Percentiles rank a stretch among this genome's conserved stretches.
phyloP scores from a whole-genome alignment of 2,888 invertebrate species.

The Pasiphila rectangulata region DNA sequence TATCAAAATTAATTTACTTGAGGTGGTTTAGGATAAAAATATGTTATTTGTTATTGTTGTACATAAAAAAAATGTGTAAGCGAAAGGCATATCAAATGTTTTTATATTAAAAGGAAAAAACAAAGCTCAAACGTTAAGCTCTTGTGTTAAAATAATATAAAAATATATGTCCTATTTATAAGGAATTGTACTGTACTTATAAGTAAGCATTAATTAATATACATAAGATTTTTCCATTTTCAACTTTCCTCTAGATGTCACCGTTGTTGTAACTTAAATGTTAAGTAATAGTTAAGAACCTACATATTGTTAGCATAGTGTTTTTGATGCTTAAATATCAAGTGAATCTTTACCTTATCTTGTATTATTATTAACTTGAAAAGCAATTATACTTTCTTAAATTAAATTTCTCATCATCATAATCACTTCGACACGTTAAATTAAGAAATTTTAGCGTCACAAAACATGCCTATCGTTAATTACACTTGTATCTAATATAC shows the following conservation, averaged over 20 bases:
- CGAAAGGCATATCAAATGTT: conserved; percentile 64
- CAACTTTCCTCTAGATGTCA: conserved; percentile 29
- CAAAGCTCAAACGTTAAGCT: conserved; percentile 59
- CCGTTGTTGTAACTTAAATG: conserved; percentile 29
- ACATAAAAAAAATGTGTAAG: conserved; percentile 48
- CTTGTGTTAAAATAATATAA: conserved; percentile 45
- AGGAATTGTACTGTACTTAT: conserved; percentile 23
- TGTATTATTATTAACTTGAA: conserved; percentile 31
- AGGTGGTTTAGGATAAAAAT: conserved; percentile 19
- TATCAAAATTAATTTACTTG: conserved; percentile 15
- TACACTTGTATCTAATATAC: conserved; percentile 58
- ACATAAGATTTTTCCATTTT: conserved; percentile 31
- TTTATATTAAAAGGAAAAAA: conserved; percentile 41
- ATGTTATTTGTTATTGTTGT: conserved; percentile 64
- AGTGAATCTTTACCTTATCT: conserved; percentile 29
- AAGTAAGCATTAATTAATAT: conserved; percentile 16
- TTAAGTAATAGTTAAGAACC: conserved; percentile 32
- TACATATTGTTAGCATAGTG: conserved; percentile 30
- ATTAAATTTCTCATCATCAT: conserved; percentile 42
- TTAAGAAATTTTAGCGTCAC: conserved; percentile 57
- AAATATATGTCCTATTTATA: conserved; percentile 37
- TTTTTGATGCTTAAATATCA: conserved; percentile 31
- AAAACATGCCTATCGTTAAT: conserved; percentile 53
- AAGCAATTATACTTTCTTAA: conserved; percentile 33
- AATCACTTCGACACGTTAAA: conserved; percentile 63